Evolutionary conservation across 2,888 invertebrate species (phyloP).

Genomic region (Lottia gigantea): DNA sequence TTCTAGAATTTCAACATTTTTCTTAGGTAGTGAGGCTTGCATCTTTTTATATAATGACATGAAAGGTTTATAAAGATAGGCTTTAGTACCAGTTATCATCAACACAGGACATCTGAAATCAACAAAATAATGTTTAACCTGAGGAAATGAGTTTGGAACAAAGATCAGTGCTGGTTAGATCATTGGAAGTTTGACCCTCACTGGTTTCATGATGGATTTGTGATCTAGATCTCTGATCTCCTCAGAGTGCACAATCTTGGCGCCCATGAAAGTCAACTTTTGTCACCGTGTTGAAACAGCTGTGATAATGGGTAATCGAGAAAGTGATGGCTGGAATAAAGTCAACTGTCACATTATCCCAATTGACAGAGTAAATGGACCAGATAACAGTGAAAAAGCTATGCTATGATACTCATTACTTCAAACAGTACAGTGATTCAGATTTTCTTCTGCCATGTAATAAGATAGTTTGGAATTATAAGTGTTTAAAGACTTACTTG

Average conservation of each 20-base stretch:
- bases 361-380: background rate
- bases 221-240: too few species aligned
- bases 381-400: background rate
- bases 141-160: too few species aligned
- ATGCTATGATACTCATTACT: background rate
- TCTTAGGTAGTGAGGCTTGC: constrained; percentile 74
- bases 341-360: too few species aligned
- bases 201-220: too few species aligned
- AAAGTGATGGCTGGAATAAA: background rate
- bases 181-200: too few species aligned
- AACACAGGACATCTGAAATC: constrained; percentile 69
- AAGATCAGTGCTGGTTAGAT: too few species aligned
- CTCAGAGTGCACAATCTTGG: too few species aligned
- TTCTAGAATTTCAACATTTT: constrained; percentile 84
- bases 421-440: too few species aligned
- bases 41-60: constrained; percentile 69
- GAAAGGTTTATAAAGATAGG: constrained; percentile 79
- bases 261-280: too few species aligned
- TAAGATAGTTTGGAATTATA: background rate
- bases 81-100: constrained; percentile 77
- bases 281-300: too few species aligned
- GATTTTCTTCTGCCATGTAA: background rate
- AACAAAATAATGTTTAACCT: too few species aligned
- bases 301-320: too few species aligned
- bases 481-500: constrained; percentile 68